Evolutionary conservation across 2,113 vertebrate genomes (phyloP), one percentile per base, ranked within the genome.

Genomic region (Ophiodon elongatus): DNA sequence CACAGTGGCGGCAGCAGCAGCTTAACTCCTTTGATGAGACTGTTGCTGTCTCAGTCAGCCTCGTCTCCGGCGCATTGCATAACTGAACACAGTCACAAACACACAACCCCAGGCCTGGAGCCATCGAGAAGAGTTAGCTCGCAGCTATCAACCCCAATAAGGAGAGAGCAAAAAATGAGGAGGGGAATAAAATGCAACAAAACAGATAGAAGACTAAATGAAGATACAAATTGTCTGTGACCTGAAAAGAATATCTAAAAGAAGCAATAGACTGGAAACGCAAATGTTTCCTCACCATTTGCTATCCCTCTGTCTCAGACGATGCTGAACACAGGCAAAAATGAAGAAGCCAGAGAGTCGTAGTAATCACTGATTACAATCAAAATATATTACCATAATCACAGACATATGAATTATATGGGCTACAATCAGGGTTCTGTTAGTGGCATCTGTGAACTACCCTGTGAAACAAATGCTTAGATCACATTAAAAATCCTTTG

Each of bases 51-150:
- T 86, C 80, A 75, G 50, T 76, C 83, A 31, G 82, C 65, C 57
- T 59, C 35, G 1, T 65, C 73, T 74, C 66, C 39, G 3, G 81
- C 78, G 59, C 83, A 52, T 88, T 89, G 85, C 79, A 83, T 89
- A 86, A 93, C 84, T 33, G 56, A 80, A 59, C 65, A 39, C 86
- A 78, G 27, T 84, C 82, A 85, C 72, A 86, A 50, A 82, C 85
- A 86, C 84, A 81, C 70, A 73, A 81, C 71, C 45, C 35, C 71
- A 17, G 82, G 80, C 67, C 63, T 27, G 67, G 39, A 21, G 37
- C 43, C 35, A 70, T 85, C 73, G 29, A 64, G 31, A 75, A 75
- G 71, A 73, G 47, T 73, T 50, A 71, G 39, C 72, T 68, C 14
- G 6, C 35, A 33, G 65, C 57, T 45, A 29, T 43, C 54, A 70